Conservation (phyloP, 1,140 invertebrate genomes). For the Hyposmocoma kahamanoa region DNA sequence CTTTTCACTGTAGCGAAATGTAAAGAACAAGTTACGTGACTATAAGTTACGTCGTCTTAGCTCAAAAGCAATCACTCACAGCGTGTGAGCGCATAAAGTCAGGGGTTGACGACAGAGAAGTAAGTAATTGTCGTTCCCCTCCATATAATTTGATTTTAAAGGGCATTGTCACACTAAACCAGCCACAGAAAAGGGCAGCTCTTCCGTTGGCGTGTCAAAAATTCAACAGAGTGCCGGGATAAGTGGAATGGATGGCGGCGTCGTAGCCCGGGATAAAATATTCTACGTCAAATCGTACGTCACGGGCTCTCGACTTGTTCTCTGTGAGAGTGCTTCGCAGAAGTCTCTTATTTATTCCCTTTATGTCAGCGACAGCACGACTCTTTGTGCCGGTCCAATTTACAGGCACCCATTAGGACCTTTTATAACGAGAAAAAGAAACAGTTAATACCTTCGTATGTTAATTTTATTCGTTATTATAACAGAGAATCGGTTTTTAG, state of each 20-base stretch:
- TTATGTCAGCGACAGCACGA: conserved; percentile 46
- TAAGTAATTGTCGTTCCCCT: conserved; percentile 15
- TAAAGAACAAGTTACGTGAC: no score
- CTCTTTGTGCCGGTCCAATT: conserved; percentile 53
- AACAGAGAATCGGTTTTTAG: background rate
- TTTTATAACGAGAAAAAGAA: conserved; percentile 32
- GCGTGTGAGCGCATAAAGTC: background rate
- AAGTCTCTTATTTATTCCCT: conserved; percentile 69
- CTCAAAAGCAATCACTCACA: background rate
- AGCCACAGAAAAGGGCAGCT: conserved; percentile 53
- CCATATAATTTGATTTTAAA: conserved; percentile 58
- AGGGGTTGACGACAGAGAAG: conserved; percentile 10
- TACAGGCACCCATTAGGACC: conserved; percentile 38
- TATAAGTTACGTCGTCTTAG: conserved; percentile 3
- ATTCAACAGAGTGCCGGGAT: conserved; percentile 64
- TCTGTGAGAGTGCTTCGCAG: conserved; percentile 58
- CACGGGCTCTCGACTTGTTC: conserved; percentile 63
- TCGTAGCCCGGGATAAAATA: conserved; percentile 61
- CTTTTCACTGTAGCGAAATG: no score
- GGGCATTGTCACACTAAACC: conserved; percentile 51
- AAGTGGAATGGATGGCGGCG: conserved; percentile 65
- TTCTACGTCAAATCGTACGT: conserved; percentile 71
- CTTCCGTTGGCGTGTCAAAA: conserved; percentile 62
- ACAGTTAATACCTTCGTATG: conserved; percentile 6
- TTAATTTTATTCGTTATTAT: conserved; percentile 4